Base-by-base conservation (phyloP, 2,113 vertebrate species). In the Tonatia bakeri region DNA sequence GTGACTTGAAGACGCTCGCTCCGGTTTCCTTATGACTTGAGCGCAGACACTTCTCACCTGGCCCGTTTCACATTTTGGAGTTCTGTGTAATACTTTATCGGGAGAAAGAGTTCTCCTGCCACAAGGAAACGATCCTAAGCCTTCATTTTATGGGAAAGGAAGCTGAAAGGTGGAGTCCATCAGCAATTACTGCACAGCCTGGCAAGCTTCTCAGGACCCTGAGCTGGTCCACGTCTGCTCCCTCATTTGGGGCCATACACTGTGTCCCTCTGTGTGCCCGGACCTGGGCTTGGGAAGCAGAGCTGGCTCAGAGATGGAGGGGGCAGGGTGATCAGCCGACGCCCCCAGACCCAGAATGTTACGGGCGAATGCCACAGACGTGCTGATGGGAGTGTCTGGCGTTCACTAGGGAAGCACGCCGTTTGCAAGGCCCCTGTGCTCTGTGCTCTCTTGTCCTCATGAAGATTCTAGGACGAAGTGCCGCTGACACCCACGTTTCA, bases 321-420 rank as follows among this genome's bases (percentile, higher is more conserved):
- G 65, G 79, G 8, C 19, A 5, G 6, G 10, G 4, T 26, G 65
- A 19, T 38, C 14, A 0, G 33, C 24, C 24, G 0, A 17, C 2
- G 0, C 7, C 56, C n/a, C 1, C 0, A 3, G 36, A 12, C 54
- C 61, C n/a, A 9, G 16, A n/a, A 13, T 1, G 1, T 36, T 4
- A 1, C 5, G 24, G 19, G 36, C 0, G 0, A 50, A 52, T 38
- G 40, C 40, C 20, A 28, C 1, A 2, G 65, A 72, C 31, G 1
- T 22, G 3, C 1, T 47, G 28, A 12, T 26, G 11, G 3, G 2
- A 0, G 67, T 7, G 2, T 26, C 67, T 45, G 50, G 56, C 4
- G 0, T 5, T 47, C 14, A 38, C 11, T 1, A 36, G 7, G 26
- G 38, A 1, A 20, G 7, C 4, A 0, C 0, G 5, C 40, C 7